Conservation (phyloP, 2,888 invertebrate genomes). For the Thysanoteuthis rhombus region DNA sequence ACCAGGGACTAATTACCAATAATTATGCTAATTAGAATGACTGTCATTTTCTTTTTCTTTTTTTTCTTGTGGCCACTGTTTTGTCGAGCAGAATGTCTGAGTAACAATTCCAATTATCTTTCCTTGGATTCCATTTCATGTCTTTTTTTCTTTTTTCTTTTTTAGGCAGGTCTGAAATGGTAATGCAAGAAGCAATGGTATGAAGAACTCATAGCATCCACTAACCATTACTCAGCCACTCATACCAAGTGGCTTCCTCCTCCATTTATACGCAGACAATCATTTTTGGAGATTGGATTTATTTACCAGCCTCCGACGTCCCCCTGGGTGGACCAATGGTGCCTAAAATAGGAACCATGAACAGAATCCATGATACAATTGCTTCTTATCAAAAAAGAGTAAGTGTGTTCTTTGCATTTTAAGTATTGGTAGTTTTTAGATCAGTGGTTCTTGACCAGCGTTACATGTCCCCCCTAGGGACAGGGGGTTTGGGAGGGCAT, state of each 20-base stretch:
- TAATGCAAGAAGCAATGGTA: background rate
- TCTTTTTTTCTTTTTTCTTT: background rate
- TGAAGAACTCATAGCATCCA: background rate
- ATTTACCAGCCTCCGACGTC: background rate
- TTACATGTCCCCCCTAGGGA: too few species aligned
- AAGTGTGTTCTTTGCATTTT: slow-evolving; percentile 31
- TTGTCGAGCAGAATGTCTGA: background rate
- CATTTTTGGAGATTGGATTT: background rate
- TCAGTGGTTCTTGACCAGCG: too few species aligned
- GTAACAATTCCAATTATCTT: background rate
- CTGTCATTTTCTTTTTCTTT: background rate
- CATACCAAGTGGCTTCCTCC: background rate
- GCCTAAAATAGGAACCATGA: slow-evolving; percentile 51
- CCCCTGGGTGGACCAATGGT: background rate
- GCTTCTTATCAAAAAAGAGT: slow-evolving; percentile 65
- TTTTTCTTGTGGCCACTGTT: too few species aligned
- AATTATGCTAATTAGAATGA: background rate
- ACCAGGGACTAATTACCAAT: background rate
- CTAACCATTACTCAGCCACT: background rate
- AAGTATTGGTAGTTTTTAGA: too few species aligned
- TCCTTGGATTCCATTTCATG: background rate
- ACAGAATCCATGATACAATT: slow-evolving; percentile 59
- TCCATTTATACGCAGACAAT: background rate
- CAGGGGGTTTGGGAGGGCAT: too few species aligned
- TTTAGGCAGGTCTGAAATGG: background rate